phyloP scores from a whole-genome alignment of 2,113 vertebrate genomes.

The Anseranas semipalmata region DNA sequence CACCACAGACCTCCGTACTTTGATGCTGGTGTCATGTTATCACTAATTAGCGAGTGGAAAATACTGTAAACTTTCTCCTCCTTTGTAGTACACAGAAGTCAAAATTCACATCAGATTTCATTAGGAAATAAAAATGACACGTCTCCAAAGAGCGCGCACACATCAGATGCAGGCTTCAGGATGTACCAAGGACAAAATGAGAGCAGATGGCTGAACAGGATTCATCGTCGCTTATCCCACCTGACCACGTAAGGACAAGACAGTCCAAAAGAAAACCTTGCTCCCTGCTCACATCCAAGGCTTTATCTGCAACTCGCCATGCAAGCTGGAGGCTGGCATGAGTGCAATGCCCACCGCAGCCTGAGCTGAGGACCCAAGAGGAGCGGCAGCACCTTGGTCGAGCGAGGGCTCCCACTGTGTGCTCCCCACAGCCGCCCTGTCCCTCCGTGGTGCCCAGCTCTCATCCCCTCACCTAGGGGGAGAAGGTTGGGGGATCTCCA shows the following conservation, averaged over 20 bases:
- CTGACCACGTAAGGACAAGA: not conserved
- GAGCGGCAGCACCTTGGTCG: not conserved
- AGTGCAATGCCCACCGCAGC: not conserved
- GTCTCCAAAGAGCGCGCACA: not conserved
- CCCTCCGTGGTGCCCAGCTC: fast-evolving
- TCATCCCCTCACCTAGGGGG: fast-evolving
- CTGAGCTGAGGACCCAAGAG: not conserved
- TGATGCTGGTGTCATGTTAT: not conserved
- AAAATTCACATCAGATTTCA: not conserved
- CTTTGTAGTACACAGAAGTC: not conserved
- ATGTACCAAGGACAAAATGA: not conserved
- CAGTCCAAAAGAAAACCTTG: not conserved
- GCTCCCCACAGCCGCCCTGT: not conserved
- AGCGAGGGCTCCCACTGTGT: fast-evolving
- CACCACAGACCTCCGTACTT: not conserved
- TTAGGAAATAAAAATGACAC: not conserved
- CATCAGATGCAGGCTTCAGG: not conserved
- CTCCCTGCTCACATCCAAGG: not conserved
- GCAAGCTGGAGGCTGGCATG: not conserved
- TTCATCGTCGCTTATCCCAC: not conserved
- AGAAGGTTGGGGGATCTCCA: not conserved
- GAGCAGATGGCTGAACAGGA: not conserved
- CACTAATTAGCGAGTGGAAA: not conserved
- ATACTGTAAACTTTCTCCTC: not conserved
- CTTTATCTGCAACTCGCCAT: not conserved